Conservation (phyloP, 2,113 vertebrate genomes). For the Arizona elegans region DNA sequence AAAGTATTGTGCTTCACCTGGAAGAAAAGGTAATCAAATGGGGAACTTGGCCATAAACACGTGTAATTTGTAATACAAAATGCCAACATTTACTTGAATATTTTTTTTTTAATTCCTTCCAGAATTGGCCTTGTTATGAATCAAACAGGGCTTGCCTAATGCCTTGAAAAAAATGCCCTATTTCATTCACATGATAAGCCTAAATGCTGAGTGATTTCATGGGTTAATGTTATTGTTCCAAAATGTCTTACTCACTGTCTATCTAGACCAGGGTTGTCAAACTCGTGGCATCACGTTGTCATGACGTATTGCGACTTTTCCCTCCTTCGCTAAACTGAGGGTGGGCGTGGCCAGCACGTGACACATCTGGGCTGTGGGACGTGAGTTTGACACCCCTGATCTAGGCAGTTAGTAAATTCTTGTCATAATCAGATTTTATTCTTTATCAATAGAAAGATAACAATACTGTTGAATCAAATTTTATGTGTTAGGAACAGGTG, state of each 20-base stretch:
- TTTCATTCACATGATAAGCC: background rate
- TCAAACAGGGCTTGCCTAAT: background rate
- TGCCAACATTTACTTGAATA: background rate
- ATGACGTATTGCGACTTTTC: too few species aligned
- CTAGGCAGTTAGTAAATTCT: background rate
- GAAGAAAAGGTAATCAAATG: slow-evolving; percentile 37
- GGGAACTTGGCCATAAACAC: background rate
- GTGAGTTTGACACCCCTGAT: too few species aligned
- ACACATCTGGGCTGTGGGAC: too few species aligned
- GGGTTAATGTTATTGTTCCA: background rate
- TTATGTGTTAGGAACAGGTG: background rate
- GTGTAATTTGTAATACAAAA: background rate
- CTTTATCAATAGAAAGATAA: background rate
- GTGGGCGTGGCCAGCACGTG: too few species aligned
- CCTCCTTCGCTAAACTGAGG: too few species aligned
- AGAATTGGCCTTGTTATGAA: background rate
- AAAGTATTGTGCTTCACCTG: slow-evolving; percentile 26
- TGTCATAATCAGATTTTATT: background rate
- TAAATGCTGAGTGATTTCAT: background rate
- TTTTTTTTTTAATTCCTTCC: background rate
- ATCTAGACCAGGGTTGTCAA: background rate
- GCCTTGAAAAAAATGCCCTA: background rate
- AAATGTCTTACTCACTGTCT: background rate
- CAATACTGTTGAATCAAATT: background rate
- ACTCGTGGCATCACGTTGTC: too few species aligned